Conservation (phyloP, 2,797 vertebrate genomes). For the Spheniscus humboldti region DNA sequence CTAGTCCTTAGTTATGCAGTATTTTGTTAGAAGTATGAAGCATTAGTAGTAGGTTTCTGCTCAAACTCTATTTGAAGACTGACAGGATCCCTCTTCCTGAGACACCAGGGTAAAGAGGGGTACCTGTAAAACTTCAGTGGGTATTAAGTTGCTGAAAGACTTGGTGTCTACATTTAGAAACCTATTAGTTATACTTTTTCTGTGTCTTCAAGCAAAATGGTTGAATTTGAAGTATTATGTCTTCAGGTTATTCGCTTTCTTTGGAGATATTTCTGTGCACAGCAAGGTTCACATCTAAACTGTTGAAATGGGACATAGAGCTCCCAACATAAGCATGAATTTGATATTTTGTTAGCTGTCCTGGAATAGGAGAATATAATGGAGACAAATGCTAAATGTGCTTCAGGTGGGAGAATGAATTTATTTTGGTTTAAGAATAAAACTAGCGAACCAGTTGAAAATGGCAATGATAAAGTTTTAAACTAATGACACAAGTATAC, state of each 20-base stretch:
- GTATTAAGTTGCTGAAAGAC: background rate
- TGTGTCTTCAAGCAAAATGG: background rate
- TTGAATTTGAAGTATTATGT: background rate
- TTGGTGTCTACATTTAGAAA: background rate
- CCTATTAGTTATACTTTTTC: background rate
- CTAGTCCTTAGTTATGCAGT: background rate
- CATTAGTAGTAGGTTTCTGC: background rate
- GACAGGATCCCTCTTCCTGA: background rate
- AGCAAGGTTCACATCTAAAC: background rate
- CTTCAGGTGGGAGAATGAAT: background rate
- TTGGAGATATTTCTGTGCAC: background rate
- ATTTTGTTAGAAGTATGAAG: background rate
- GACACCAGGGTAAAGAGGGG: background rate
- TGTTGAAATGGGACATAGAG: background rate
- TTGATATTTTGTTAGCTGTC: background rate
- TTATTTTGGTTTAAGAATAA: background rate
- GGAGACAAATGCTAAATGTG: background rate
- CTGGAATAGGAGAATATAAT: background rate
- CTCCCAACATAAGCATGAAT: background rate
- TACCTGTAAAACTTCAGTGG: background rate
- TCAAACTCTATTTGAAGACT: background rate
- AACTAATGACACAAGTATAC: background rate
- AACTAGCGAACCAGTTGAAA: background rate
- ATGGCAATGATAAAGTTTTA: background rate
- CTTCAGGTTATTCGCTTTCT: background rate